Percentiles rank a stretch among this genome's conserved stretches.
These are phyloP conservation scores for Patella vulgata DNA, from an alignment of 1,140 invertebrate genomes.

Conservation along the genomic window DNA sequence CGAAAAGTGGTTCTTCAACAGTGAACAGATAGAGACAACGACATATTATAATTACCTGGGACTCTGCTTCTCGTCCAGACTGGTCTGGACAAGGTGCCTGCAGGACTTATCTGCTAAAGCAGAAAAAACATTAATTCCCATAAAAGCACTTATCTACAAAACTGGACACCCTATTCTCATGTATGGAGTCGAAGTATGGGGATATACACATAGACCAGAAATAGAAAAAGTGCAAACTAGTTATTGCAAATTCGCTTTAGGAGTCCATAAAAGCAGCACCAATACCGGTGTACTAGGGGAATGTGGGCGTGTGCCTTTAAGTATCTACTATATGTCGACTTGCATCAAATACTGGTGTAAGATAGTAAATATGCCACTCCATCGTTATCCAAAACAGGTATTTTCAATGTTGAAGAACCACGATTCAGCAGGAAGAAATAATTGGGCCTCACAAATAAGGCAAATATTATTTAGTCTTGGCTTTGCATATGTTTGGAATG, in stretches of 20 bases:
- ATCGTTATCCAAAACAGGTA: conserved; percentile 15
- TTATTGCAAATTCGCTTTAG: conserved; percentile 2
- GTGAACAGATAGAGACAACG: too few species aligned
- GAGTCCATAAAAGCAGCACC: background rate
- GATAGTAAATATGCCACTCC: conserved; percentile 4
- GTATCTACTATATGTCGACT: conserved; percentile 1
- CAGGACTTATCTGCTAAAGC: too few species aligned
- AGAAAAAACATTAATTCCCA: too few species aligned
- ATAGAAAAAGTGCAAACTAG: conserved; percentile 15
- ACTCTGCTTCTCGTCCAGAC: too few species aligned
- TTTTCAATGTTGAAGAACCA: conserved; percentile 14
- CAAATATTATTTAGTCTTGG: conserved; percentile 11
- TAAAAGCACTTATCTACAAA: too few species aligned
- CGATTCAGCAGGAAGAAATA: background rate
- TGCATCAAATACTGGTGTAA: conserved; percentile 26
- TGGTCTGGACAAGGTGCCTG: too few species aligned
- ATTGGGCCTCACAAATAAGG: conserved; percentile 9
- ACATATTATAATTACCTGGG: too few species aligned
- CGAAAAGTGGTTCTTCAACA: too few species aligned
- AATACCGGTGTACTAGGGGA: conserved; percentile 9
- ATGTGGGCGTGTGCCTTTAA: conserved; percentile 8
- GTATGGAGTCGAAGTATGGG: too few species aligned
- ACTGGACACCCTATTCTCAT: too few species aligned
- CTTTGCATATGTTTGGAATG: conserved; percentile 12
- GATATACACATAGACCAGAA: conserved; percentile 5